These are phyloP conservation scores for Amia ocellicauda DNA, from an alignment of 2,113 vertebrate genomes.

Conservation along the genomic window DNA sequence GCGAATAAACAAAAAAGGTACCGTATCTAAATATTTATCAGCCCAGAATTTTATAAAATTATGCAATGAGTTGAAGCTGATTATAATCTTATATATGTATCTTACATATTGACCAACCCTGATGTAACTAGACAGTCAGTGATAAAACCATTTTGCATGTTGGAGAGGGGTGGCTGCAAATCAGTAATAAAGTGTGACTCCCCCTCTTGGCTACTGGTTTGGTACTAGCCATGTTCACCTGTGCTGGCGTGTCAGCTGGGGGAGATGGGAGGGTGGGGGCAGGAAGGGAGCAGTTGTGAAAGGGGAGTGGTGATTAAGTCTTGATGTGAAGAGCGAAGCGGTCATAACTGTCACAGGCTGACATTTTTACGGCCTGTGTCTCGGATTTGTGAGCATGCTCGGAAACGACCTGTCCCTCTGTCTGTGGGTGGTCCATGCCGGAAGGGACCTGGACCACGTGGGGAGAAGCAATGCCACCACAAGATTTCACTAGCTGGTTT, in stretches of 20 bases:
- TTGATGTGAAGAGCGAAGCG: not conserved
- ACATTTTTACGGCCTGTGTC: not conserved
- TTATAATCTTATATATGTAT: too few species aligned
- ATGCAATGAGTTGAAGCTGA: too few species aligned
- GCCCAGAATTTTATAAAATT: too few species aligned
- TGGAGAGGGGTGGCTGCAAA: too few species aligned
- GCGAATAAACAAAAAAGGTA: too few species aligned
- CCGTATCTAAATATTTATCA: too few species aligned
- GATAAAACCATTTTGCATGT: too few species aligned
- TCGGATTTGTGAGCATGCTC: constrained; percentile 3
- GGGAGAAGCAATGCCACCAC: not conserved
- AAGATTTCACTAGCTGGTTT: not conserved
- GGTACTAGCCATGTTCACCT: not conserved
- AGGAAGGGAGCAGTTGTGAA: not conserved
- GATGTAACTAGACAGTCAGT: too few species aligned
- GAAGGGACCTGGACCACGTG: not conserved
- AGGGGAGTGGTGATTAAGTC: not conserved
- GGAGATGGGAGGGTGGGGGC: not conserved
- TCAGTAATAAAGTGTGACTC: too few species aligned
- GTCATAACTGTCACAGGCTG: not conserved
- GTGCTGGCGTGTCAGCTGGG: not conserved
- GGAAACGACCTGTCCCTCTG: constrained; percentile 1
- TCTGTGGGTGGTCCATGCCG: not conserved
- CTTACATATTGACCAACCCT: too few species aligned
- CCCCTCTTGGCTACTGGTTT: not conserved